These are phyloP conservation scores for Nasonia longicornis DNA, from an alignment of 1,140 invertebrate genomes.

Conservation along the genomic window DNA sequence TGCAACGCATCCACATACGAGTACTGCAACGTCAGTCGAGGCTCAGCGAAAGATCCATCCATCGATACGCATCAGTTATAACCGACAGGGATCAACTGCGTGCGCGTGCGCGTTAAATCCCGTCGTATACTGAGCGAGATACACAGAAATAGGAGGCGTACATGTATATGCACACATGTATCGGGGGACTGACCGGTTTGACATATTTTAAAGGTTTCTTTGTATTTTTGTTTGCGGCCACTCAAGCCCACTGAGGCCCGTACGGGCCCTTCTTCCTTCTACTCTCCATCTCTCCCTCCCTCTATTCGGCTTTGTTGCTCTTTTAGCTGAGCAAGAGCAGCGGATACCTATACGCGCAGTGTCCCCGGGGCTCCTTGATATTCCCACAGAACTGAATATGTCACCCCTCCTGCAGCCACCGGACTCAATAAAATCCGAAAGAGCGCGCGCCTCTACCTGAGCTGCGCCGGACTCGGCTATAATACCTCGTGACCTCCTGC, in stretches of 20 bases:
- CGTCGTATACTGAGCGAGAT: background rate
- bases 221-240: slow-evolving; percentile 64
- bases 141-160: slow-evolving; percentile 11
- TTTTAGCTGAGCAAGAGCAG: slow-evolving; percentile 1
- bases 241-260: slow-evolving; percentile 56
- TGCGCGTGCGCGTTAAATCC: slow-evolving; percentile 30
- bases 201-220: slow-evolving; percentile 61
- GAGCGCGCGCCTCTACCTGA: slow-evolving; percentile 22
- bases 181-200: slow-evolving; percentile 53
- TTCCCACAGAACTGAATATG: slow-evolving; percentile 43
- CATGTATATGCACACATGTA: slow-evolving; percentile 8
- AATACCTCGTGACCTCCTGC: slow-evolving; percentile 25
- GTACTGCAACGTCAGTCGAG: background rate
- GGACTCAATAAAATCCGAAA: slow-evolving; percentile 42
- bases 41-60: background rate
- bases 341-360: background rate
- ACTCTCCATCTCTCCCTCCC: background rate
- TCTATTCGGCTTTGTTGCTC: slow-evolving; percentile 35
- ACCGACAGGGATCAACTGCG: background rate
- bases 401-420: slow-evolving; percentile 23
- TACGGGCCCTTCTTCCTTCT: background rate
- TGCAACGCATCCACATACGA: background rate
- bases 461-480: background rate
- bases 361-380: slow-evolving; percentile 31
- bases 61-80: slow-evolving; percentile 34